These are phyloP conservation scores for Meloidogyne floridensis DNA, from an alignment of 1,140 invertebrate species.

Conservation along the genomic window DNA sequence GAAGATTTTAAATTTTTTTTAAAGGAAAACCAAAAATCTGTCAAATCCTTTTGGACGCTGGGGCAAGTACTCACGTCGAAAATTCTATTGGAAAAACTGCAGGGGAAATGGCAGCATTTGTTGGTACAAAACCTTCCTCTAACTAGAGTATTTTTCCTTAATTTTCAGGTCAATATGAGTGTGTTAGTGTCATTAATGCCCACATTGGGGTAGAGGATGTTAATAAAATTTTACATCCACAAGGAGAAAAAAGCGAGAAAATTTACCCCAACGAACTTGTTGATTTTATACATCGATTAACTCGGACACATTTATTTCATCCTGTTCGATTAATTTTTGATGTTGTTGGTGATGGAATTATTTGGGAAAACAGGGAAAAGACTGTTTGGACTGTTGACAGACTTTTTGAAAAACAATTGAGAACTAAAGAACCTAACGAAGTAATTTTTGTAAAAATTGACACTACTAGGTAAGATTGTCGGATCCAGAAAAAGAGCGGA, in stretches of 20 bases:
- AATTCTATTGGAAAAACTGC: constrained; percentile 89
- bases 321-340: constrained; percentile 62
- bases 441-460: constrained; percentile 68
- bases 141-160: no score
- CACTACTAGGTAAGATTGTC: no score
- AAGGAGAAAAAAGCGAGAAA: constrained; percentile 29
- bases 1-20: no score
- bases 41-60: constrained; percentile 79
- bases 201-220: constrained; percentile 83
- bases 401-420: constrained; percentile 85
- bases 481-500: no score
- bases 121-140: no score
- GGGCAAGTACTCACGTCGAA: constrained; percentile 76
- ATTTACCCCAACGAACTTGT: constrained; percentile 75
- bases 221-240: constrained; percentile 61
- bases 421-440: constrained; percentile 83
- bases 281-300: constrained; percentile 80
- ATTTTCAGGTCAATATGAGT: constrained; percentile 72
- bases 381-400: constrained; percentile 80
- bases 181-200: constrained; percentile 90
- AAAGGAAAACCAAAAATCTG: constrained; percentile 77
- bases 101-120: constrained; percentile 95
- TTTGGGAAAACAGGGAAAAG: constrained; percentile 78
- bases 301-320: constrained; percentile 74
- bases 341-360: constrained; percentile 72